Evolutionary conservation across 2,113 vertebrate genomes (phyloP).

Genomic region (Pandion haliaetus): DNA sequence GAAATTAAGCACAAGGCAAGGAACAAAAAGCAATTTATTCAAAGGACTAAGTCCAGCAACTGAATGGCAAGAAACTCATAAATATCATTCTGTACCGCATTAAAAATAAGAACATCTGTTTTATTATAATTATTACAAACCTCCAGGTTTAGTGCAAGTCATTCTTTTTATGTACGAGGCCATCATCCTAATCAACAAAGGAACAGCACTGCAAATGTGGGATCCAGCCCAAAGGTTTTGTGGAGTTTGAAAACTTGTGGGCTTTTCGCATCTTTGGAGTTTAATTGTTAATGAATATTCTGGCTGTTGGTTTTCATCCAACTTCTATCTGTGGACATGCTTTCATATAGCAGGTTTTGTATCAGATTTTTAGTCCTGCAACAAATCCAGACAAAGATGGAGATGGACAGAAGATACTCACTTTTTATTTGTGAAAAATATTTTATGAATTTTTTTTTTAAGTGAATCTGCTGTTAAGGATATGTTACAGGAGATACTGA

Average conservation of each 20-base stretch:
- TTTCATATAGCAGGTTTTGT: neutral
- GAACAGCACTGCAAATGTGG: neutral
- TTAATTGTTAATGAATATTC: neutral
- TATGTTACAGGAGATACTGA: neutral
- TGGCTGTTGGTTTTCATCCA: neutral
- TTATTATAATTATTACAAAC: slow-evolving; percentile 13
- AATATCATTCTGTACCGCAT: neutral
- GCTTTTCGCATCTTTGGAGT: neutral
- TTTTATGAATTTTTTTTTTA: neutral
- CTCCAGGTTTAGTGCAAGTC: neutral
- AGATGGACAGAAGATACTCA: neutral
- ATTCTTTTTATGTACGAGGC: neutral
- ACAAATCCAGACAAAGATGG: neutral
- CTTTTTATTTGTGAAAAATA: neutral
- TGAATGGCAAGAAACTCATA: slow-evolving; percentile 17
- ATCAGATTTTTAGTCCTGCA: neutral
- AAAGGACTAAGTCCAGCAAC: neutral
- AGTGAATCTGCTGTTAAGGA: neutral
- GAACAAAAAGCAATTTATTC: neutral
- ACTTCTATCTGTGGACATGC: neutral
- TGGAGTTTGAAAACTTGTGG: neutral
- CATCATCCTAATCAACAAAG: slow-evolving; percentile 3
- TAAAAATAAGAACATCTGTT: slow-evolving; percentile 28
- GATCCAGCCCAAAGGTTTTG: neutral
- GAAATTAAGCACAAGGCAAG: neutral